Evolutionary conservation across 2,113 vertebrate genomes (phyloP).

Genomic region (Shinisaurus crocodilurus): DNA sequence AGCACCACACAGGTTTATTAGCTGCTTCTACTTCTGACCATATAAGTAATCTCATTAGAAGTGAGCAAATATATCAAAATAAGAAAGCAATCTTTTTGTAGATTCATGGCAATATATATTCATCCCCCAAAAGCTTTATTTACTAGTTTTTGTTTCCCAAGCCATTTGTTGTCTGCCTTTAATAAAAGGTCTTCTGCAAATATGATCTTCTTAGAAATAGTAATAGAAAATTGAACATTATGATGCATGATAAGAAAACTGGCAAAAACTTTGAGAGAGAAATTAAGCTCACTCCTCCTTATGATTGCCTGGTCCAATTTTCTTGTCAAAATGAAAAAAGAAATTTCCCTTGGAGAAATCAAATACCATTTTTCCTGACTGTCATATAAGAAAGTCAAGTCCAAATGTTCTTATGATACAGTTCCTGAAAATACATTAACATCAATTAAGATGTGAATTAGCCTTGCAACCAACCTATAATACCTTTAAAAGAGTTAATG

Average conservation of each 20-base stretch:
- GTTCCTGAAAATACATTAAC: conserved; percentile 4
- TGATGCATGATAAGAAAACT: not conserved
- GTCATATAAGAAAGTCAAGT: not conserved
- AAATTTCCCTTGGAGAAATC: conserved; percentile 2
- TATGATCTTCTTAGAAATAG: not conserved
- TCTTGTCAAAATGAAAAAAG: conserved; percentile 21
- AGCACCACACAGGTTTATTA: not conserved
- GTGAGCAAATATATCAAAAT: not conserved
- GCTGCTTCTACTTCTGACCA: not conserved
- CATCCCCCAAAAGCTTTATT: not conserved
- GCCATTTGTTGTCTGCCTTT: not conserved
- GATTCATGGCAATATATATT: not conserved
- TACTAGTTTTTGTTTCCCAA: not conserved
- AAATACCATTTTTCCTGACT: not conserved
- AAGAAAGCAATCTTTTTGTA: not conserved
- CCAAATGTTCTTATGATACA: not conserved
- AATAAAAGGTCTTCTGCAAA: not conserved
- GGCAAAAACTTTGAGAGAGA: not conserved
- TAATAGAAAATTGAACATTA: not conserved
- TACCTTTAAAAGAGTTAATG: not conserved
- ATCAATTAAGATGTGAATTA: conserved; percentile 4
- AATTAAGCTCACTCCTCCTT: not conserved
- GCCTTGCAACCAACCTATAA: not conserved
- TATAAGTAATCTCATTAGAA: not conserved
- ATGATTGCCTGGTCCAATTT: conserved; percentile 14